Conservation (phyloP, 1,140 invertebrate species). For the Drosophila prosaltans region DNA sequence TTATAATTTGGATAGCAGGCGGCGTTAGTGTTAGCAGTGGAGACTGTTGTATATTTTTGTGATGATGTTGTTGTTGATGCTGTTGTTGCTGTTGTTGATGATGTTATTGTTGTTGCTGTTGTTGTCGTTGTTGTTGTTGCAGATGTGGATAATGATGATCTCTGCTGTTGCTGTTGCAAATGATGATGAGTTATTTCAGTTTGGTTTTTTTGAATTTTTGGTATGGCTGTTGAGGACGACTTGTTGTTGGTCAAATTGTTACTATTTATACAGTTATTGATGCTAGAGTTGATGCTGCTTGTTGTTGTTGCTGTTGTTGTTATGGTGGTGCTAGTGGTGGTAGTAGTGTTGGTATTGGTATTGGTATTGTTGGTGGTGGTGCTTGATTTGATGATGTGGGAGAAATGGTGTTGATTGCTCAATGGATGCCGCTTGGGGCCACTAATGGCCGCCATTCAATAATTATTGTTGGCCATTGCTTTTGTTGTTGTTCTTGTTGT, state of each 20-base stretch:
- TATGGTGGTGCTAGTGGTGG: constrained; percentile 15
- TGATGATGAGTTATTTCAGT: constrained; percentile 21
- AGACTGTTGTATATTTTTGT: not conserved
- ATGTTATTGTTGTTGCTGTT: constrained; percentile 13
- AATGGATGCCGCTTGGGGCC: constrained; percentile 89
- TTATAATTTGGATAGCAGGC: constrained; percentile 69
- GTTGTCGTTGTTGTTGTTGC: constrained; percentile 1
- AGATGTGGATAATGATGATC: constrained; percentile 14
- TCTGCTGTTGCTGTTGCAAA: constrained; percentile 9
- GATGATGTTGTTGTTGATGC: constrained; percentile 21
- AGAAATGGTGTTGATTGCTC: constrained; percentile 79
- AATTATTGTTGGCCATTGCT: constrained; percentile 84
- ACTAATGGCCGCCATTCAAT: constrained; percentile 91
- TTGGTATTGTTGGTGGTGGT: constrained; percentile 38
- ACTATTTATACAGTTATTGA: constrained; percentile 15
- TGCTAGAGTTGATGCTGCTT: constrained; percentile 15
- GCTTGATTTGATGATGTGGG: constrained; percentile 62
- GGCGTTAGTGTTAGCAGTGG: not conserved
- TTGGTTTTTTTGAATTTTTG: constrained; percentile 30
- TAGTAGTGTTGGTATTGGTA: constrained; percentile 69
- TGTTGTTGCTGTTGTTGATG: constrained; percentile 18
- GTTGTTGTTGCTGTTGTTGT: constrained; percentile 18
- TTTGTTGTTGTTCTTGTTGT: constrained; percentile 20
- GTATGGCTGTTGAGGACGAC: constrained; percentile 14
- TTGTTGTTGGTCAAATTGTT: not conserved